These are phyloP conservation scores for Jacana jacana DNA, from an alignment of 2,113 vertebrate species.

Conservation along the genomic window DNA sequence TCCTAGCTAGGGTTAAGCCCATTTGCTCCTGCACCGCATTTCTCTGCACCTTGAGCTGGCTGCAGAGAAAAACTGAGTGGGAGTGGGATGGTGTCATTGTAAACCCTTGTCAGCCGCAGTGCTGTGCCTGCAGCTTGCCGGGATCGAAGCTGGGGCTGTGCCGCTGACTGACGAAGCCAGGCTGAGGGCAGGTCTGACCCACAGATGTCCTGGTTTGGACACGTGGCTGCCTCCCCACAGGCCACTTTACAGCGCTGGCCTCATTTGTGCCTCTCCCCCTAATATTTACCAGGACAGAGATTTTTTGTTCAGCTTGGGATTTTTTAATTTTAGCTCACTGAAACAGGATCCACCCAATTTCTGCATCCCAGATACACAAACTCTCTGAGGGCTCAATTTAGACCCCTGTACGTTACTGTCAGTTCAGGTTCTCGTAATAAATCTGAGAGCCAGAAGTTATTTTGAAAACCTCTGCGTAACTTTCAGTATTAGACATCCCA, in stretches of 20 bases:
- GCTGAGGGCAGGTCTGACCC: not conserved
- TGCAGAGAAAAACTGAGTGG: not conserved
- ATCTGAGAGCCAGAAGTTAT: not conserved
- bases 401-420: not conserved
- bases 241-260: fast-evolving
- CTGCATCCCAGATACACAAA: not conserved
- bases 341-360: not conserved
- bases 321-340: not conserved
- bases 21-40: not conserved
- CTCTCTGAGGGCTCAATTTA: not conserved
- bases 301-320: not conserved
- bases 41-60: not conserved
- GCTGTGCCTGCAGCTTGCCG: fast-evolving
- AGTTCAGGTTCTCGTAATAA: not conserved
- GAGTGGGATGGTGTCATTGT: not conserved
- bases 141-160: not conserved
- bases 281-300: not conserved
- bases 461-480: not conserved
- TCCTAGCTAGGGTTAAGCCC: not conserved
- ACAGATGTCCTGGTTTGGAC: not conserved
- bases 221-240: not conserved
- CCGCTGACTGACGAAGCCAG: not conserved
- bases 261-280: not conserved
- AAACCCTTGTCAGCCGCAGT: not conserved
- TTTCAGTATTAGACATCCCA: not conserved